Evolutionary conservation across 2,888 invertebrate genomes (phyloP).

Genomic region (Notodonta ziczac): DNA sequence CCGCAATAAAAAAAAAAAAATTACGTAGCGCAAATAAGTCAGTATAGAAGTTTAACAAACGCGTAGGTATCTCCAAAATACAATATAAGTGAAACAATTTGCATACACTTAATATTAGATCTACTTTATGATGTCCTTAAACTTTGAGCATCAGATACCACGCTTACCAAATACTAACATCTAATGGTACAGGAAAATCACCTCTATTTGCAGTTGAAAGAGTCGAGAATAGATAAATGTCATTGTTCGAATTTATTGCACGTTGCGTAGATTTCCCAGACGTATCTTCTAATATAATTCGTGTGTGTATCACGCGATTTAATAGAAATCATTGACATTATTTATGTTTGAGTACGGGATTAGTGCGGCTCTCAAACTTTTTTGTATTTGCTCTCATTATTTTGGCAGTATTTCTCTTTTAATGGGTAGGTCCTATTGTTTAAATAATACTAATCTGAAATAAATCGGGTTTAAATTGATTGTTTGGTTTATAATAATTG

Average conservation of each 20-base stretch:
- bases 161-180: slow-evolving; percentile 56
- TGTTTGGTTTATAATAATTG: too few species aligned
- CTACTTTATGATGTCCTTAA: slow-evolving; percentile 57
- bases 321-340: slow-evolving; percentile 82
- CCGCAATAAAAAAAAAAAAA: too few species aligned
- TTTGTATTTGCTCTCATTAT: neutral
- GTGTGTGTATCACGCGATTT: slow-evolving; percentile 77
- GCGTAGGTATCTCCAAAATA: slow-evolving; percentile 9
- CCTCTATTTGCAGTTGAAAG: slow-evolving; percentile 33
- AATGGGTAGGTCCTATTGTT: neutral
- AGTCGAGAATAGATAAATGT: slow-evolving; percentile 9
- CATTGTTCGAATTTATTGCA: slow-evolving; percentile 71
- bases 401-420: neutral
- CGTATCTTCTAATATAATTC: slow-evolving; percentile 63
- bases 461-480: too few species aligned
- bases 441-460: too few species aligned
- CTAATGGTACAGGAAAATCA: slow-evolving; percentile 31
- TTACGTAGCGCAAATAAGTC: neutral
- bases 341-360: slow-evolving; percentile 74
- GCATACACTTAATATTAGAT: slow-evolving; percentile 33
- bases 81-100: slow-evolving; percentile 28
- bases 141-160: slow-evolving; percentile 59
- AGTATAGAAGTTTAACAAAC: neutral
- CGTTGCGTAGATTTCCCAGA: slow-evolving; percentile 76
- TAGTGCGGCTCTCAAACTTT: slow-evolving; percentile 66